A percentile compares a stretch with the other conserved stretches of the same genome.
Conservation (phyloP, 2,113 vertebrate species). For the Cyphotilapia sp. region DNA sequence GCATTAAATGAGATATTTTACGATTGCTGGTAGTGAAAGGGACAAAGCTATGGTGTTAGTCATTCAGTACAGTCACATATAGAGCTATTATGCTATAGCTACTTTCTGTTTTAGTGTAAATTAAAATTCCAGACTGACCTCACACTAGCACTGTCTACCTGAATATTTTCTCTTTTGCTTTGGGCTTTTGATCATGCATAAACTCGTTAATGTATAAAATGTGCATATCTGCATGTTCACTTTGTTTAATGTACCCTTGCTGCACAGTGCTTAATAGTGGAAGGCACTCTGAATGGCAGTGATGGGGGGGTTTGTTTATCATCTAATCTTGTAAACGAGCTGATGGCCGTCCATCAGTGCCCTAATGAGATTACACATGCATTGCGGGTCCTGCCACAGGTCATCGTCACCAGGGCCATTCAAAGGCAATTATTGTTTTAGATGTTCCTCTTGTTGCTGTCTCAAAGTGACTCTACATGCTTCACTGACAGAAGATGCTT, state of each 20-base stretch:
- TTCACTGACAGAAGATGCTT: slow-evolving; percentile 16
- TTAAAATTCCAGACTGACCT: not conserved
- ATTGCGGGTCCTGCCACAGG: slow-evolving; percentile 67
- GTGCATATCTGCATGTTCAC: not conserved
- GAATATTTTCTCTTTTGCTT: not conserved
- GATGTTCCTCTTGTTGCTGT: slow-evolving; percentile 43
- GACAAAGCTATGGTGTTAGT: not conserved
- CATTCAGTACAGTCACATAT: not conserved
- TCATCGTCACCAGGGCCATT: slow-evolving; percentile 62
- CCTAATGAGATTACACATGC: slow-evolving; percentile 79
- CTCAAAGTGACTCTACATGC: slow-evolving; percentile 24
- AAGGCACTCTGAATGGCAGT: slow-evolving; percentile 54
- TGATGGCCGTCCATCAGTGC: slow-evolving; percentile 62
- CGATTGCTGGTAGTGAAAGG: not conserved
- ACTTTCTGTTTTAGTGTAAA: not conserved
- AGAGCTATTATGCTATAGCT: not conserved
- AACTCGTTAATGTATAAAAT: not conserved
- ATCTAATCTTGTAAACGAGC: slow-evolving; percentile 76
- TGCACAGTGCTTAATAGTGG: slow-evolving; percentile 60
- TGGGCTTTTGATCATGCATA: not conserved
- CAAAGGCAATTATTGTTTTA: slow-evolving; percentile 70
- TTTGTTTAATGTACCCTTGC: not conserved
- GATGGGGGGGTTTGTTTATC: slow-evolving; percentile 57
- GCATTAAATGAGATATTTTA: not conserved
- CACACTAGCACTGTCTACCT: not conserved